These are phyloP conservation scores for Petrocephalus zakoni DNA, from an alignment of 2,113 vertebrate species.

Conservation along the genomic window DNA sequence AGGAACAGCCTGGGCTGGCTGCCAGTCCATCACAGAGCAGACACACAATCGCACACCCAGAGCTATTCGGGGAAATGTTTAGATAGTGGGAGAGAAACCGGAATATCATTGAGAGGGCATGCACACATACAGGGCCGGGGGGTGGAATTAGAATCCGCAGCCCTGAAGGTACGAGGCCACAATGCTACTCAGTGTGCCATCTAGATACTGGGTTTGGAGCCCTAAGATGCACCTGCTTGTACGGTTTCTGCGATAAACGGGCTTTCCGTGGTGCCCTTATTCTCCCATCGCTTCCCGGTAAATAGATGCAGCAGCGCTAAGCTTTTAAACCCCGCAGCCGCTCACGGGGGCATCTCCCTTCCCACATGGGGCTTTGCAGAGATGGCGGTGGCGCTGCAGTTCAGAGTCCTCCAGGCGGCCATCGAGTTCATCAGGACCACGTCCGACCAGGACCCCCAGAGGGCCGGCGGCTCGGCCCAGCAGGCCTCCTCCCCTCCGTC, in stretches of 20 bases:
- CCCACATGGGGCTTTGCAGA: conserved; percentile 53
- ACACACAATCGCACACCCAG: neutral
- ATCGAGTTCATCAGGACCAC: conserved; percentile 89
- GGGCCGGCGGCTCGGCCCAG: conserved; percentile 52
- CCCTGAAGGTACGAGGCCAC: neutral
- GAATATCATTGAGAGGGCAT: neutral
- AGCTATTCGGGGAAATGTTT: neutral
- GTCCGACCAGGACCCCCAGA: conserved; percentile 75
- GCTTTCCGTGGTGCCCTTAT: neutral
- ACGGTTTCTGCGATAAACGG: neutral
- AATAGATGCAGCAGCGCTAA: neutral
- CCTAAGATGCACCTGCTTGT: neutral
- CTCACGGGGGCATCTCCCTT: neutral
- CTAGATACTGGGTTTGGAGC: neutral
- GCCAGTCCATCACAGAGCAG: neutral
- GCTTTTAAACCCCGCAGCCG: neutral
- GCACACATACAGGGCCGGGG: neutral
- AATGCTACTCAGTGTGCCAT: neutral
- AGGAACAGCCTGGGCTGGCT: neutral
- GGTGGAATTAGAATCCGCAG: neutral
- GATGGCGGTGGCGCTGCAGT: conserved; percentile 84
- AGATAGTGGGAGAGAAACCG: neutral
- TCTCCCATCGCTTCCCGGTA: neutral
- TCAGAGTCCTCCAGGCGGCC: conserved; percentile 84
- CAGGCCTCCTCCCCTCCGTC: conserved; percentile 48